Base-by-base conservation (phyloP, 2,113 vertebrate genomes). In the Saguinus midas region DNA sequence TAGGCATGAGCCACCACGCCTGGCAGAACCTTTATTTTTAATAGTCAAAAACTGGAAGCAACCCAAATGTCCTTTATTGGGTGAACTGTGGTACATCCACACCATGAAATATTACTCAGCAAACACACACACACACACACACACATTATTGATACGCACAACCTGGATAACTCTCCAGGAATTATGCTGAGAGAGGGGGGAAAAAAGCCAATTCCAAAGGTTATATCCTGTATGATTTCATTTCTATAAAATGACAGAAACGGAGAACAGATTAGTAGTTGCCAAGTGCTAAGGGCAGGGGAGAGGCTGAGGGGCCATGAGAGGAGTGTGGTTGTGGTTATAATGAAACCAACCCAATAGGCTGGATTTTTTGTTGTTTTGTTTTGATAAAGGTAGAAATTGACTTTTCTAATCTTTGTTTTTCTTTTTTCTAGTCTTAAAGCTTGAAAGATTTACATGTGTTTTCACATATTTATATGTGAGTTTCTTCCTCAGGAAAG, bases 241-340 rank as follows among this genome's bases (percentile, higher is more conserved):
- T 12, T 58, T 84, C 78, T 40, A 13, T 25, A 64, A 72, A 84
- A 84, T 48, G 13, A 64, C 23, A 79, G 27, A 86, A 55, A 75
- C n/a, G 17, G 23, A 61, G 82, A 48, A 35, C 18, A 50, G 10
- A 66, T 68, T 35, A 82, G 57, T 14, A 35, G 52, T 37, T 61
- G 40, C 12, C 37, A 64, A n/a, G 40, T 25, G 17, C 72, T 35
- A 27, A 40, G 8, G 27, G 18, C 27, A 23, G 58, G 32, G 64
- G 21, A 84, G 37, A 5, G 14, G 9, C 10, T 3, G 25, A 37
- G 23, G 0, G 2, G 13, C 6, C 9, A 32, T 12, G 2, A 23
- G 32, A 68, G 37, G 52, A 66, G 40, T 11, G 50, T 66, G 32
- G 4, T 50, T 11, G n/a, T 64, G 21, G 43, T 90, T 43, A 43